Conservation (phyloP, 2,888 invertebrate species). For the Allophyes oxyacanthae region DNA sequence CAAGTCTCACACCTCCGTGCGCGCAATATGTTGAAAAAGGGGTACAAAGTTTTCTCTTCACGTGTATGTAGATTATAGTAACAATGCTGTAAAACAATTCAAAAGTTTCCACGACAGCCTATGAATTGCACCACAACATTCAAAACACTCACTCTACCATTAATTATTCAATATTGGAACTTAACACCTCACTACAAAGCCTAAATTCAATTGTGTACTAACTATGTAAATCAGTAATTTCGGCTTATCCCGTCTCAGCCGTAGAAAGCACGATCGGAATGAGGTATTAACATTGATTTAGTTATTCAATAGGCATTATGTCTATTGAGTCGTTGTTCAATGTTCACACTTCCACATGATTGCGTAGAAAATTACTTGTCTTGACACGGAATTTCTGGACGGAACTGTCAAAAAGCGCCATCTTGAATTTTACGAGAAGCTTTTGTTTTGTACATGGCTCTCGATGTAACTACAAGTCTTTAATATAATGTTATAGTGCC, state of each 20-base stretch:
- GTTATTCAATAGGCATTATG: constrained; percentile 67
- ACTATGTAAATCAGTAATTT: constrained; percentile 67
- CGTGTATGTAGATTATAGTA: too few relatives aligned
- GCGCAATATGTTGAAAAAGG: too few relatives aligned
- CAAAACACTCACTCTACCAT: constrained; percentile 22
- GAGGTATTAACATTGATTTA: constrained; percentile 64
- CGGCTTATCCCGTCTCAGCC: constrained; percentile 71
- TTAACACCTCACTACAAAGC: constrained; percentile 51
- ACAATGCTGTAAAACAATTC: too few relatives aligned
- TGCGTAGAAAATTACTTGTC: constrained; percentile 38
- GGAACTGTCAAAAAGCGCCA: constrained; percentile 23
- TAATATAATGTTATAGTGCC: too few relatives aligned
- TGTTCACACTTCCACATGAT: constrained; percentile 46
- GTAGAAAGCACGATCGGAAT: constrained; percentile 71
- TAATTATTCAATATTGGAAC: constrained; percentile 39
- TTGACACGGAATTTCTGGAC: constrained; percentile 27
- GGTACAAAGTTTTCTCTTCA: too few relatives aligned
- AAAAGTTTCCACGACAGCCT: not conserved
- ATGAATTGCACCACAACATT: constrained; percentile 21
- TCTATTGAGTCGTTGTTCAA: constrained; percentile 64
- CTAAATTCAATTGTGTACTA: constrained; percentile 54
- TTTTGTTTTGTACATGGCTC: too few relatives aligned
- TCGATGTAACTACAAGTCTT: too few relatives aligned
- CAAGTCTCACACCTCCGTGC: too few relatives aligned
- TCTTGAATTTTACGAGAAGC: constrained; percentile 11